Evolutionary conservation across 1,140 invertebrate genomes (phyloP), one percentile per base, ranked within the genome.

Genomic region (Coptotermes formosanus): DNA sequence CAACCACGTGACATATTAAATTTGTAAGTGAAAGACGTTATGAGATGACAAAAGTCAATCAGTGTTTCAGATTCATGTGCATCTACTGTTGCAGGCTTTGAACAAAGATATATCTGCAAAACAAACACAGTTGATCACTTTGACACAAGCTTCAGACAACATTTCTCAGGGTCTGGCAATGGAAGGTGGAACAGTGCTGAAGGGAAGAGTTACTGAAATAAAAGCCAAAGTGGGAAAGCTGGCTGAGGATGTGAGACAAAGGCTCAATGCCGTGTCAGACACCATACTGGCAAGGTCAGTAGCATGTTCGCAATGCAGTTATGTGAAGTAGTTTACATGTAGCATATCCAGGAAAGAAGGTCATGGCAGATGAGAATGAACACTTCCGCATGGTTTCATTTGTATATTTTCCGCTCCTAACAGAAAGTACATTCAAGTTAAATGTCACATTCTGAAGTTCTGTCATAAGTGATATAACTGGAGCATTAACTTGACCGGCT

Each of bases 61-160:
- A 9, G 52, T 55, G 12, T 19, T 21, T 55, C 19, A 55, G 19
- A 16, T 55, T 55, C 19, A 21, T 55, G 14, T 55, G 52, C 4
- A 48, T 55, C 19, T 19, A 19, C 19, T 55, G 84, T 87, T 88
- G 48, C 84, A 90, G 90, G 94, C 94, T 12, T 95, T 97, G 86
- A 95, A 95, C 88, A 96, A 96, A 90, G 95, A 96, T 89, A 94
- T 97, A 87, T 95, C 95, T 0, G 95, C 96, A 89, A 95, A 96
- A 88, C 96, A 96, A 90, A 94, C 95, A 1, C 95, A 97, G 90
- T 90, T 97, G 19, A 95, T 97, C 52, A 93, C 94, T 3, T 89
- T 98, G 55, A 96, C 95, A 9, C 96, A 97, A 90, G 93, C 93
- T 86, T 95, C 94, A 75, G 97, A 98, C 90, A 94, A 94, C 82